Evolutionary conservation across 2,888 invertebrate species (phyloP).

Genomic region (Eumacrocentrus americanus): DNA sequence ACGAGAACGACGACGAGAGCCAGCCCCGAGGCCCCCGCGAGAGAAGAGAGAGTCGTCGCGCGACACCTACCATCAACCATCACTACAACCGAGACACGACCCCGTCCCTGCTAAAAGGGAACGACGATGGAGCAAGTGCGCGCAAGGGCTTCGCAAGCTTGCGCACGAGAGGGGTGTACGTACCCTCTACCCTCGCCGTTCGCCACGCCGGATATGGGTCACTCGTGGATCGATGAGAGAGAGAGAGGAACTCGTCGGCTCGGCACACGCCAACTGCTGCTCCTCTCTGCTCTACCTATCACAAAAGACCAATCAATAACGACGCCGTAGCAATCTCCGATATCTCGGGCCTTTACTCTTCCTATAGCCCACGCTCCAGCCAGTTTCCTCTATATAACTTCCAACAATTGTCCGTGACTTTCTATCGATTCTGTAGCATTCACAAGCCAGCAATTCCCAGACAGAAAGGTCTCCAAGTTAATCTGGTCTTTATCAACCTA

Average conservation of each 20-base stretch:
- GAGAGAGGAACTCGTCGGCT: conserved; percentile 18
- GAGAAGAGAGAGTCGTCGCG: conserved; percentile 20
- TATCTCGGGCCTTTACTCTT: conserved; percentile 41
- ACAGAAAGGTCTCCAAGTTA: no score
- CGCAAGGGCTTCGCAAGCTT: conserved; percentile 21
- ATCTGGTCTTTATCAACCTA: no score
- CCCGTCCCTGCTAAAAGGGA: conserved; percentile 9
- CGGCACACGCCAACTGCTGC: conserved; percentile 59
- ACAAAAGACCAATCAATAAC: conserved; percentile 60
- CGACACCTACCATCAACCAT: conserved; percentile 22
- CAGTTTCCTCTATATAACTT: not conserved
- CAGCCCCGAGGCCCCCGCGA: conserved; percentile 24
- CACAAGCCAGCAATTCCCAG: no score
- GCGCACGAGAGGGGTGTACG: conserved; percentile 12
- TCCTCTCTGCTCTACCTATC: conserved; percentile 61
- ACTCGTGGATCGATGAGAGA: conserved; percentile 57
- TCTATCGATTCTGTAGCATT: no score
- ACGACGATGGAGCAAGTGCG: not conserved
- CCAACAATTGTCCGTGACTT: no score
- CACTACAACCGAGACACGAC: conserved; percentile 8
- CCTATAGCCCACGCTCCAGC: conserved; percentile 13
- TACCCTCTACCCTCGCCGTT: conserved; percentile 3
- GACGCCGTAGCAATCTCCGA: conserved; percentile 50
- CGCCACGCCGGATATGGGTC: conserved; percentile 57
- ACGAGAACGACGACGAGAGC: conserved; percentile 17